Conservation (phyloP, 2,888 invertebrate species). For the Carterocephalus palaemon region DNA sequence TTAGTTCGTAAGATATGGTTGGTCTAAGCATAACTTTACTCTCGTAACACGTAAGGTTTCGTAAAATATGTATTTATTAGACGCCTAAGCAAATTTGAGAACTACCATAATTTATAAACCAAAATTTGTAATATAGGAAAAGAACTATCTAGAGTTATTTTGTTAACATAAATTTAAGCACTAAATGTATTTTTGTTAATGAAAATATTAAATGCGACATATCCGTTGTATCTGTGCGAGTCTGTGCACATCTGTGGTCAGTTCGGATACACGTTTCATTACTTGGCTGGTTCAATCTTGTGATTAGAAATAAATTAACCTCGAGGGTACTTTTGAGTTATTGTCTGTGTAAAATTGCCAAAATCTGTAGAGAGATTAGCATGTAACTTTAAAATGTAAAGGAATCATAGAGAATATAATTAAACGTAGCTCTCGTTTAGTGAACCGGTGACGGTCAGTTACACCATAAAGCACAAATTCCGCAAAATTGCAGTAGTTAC, state of each 20-base stretch:
- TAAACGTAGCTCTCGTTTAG: slow-evolving; percentile 47
- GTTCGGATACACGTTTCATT: slow-evolving; percentile 24
- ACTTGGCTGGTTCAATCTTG: slow-evolving; percentile 7
- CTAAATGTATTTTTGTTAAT: slow-evolving; percentile 52
- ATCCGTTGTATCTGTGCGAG: slow-evolving; percentile 40
- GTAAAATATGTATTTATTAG: slow-evolving; percentile 35
- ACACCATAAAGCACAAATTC: slow-evolving; percentile 44
- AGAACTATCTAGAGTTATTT: slow-evolving; percentile 47
- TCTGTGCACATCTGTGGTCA: slow-evolving; percentile 27
- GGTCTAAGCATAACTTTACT: slow-evolving; percentile 6
- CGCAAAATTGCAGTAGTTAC: not conserved
- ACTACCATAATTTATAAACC: slow-evolving; percentile 35
- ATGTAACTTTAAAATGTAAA: slow-evolving; percentile 40
- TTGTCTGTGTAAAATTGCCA: slow-evolving; percentile 50
- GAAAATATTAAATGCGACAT: slow-evolving; percentile 43
- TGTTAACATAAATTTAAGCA: slow-evolving; percentile 38
- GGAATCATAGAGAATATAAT: slow-evolving; percentile 56
- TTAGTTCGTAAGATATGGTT: slow-evolving; percentile 1
- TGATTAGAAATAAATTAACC: slow-evolving; percentile 13
- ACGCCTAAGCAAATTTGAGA: slow-evolving; percentile 48
- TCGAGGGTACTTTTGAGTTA: not conserved
- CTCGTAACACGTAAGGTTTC: slow-evolving; percentile 17
- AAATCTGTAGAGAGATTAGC: slow-evolving; percentile 45
- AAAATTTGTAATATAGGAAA: slow-evolving; percentile 50
- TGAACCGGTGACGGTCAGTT: slow-evolving; percentile 55